A percentile compares a stretch with the other conserved stretches of the same genome.
Conservation (phyloP, 1,140 invertebrate species). For the Cataglyphis hispanica region DNA sequence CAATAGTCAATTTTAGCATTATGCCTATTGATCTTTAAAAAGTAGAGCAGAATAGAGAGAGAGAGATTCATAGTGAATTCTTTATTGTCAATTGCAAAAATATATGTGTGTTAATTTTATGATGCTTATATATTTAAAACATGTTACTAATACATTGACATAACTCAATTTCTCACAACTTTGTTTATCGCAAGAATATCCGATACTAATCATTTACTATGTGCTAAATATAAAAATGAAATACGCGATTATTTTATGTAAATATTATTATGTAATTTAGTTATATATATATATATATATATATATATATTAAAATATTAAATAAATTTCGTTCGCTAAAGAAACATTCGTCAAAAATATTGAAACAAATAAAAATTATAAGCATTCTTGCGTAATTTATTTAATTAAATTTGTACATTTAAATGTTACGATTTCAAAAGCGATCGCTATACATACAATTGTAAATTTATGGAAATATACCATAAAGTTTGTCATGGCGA, state of each 20-base stretch:
- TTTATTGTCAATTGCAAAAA: neutral
- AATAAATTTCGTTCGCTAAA: too few species aligned
- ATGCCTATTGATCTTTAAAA: neutral
- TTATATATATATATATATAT: too few species aligned
- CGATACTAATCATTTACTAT: neutral
- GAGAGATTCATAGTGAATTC: neutral
- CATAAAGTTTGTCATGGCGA: neutral
- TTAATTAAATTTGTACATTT: neutral
- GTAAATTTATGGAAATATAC: neutral
- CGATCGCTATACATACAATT: neutral
- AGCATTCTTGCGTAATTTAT: neutral
- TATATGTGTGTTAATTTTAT: neutral
- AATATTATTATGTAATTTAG: too few species aligned
- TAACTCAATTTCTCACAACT: neutral
- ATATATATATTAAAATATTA: too few species aligned
- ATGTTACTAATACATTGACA: neutral
- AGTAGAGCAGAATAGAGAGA: neutral
- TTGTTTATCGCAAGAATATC: neutral
- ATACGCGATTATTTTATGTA: neutral
- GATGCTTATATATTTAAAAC: neutral
- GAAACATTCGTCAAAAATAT: too few species aligned
- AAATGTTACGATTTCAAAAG: neutral
- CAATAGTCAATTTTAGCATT: neutral
- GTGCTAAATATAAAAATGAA: neutral
- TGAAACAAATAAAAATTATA: too few species aligned